Evolutionary conservation across 1,140 invertebrate genomes (phyloP), one percentile per base, ranked within the genome.

Genomic region (Drosophila lowei): DNA sequence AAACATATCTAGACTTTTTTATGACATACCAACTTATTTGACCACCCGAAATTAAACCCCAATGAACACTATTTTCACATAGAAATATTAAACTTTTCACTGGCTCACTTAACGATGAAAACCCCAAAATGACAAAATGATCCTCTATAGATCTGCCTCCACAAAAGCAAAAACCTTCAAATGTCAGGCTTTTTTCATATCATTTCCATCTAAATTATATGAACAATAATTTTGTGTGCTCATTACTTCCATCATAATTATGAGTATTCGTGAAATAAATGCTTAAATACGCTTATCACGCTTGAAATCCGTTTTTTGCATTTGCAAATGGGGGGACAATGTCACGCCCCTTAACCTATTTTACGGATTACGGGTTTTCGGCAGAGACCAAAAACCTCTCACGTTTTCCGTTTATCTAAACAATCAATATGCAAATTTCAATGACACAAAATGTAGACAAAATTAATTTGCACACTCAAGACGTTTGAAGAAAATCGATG

Each of bases 371-470:
- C 43, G 1, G 30, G 16, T 16, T 68, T 43, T 47, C 16, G 23
- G 47, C 53, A 57, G 9, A 16, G 23, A 13, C 25, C 28, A 50
- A 57, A 57, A 72, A 58, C 55, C 59, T 68, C 38, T 61, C 72
- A 86, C 81, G 57, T 50, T 56, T 56, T 75, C n/a, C 6, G 25
- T 6, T 54, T 68, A 68, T 67, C 58, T 30, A 55, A 83, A 70
- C 59, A 74, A 83, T 83, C 71, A 63, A 71, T 62, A 88, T 88
- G 81, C 70, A 81, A 86, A 81, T 88, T 67, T 80, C 81, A 86
- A 72, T 79, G 79, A 46, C 79, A 64, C 18, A 21, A 13, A 46
- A 21, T 61, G 61, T 64, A 80, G 57, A 80, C 62, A 65, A 58
- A 77, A 68, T 55, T 71, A 41, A 55, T 78, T 74, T 49, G 65